Evolutionary conservation across 2,888 invertebrate genomes (phyloP).

Genomic region (Eupithecia abbreviata): DNA sequence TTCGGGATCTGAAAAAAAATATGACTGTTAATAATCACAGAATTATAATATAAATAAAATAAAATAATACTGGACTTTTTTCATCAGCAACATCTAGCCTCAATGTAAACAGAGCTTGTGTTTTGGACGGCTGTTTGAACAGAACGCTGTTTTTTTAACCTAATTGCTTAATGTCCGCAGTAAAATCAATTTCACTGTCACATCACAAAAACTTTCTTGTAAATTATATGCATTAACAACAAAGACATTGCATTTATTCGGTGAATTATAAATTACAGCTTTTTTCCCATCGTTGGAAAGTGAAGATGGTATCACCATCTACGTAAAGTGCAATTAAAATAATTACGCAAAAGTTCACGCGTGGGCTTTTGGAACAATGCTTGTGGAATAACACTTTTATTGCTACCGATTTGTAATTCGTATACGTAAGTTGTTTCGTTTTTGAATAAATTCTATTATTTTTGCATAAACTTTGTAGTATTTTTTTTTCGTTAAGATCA

Average conservation of each 20-base stretch:
- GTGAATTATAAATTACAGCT: slow-evolving; percentile 23
- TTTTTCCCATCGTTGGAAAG: slow-evolving; percentile 47
- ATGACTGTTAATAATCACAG: not conserved
- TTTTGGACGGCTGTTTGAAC: not conserved
- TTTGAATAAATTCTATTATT: not conserved
- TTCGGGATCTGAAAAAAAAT: slow-evolving; percentile 22
- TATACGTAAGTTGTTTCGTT: slow-evolving; percentile 13
- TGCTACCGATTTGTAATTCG: slow-evolving; percentile 11
- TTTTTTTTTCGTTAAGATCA: too few relatives aligned
- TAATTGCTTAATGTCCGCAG: not conserved
- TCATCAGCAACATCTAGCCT: not conserved
- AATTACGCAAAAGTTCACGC: slow-evolving; percentile 46
- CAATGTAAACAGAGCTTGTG: not conserved
- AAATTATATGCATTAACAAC: slow-evolving; percentile 31
- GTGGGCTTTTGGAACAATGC: slow-evolving; percentile 36
- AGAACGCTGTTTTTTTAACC: not conserved
- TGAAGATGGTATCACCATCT: slow-evolving; percentile 35
- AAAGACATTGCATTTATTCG: slow-evolving; percentile 32
- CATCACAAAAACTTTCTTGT: slow-evolving; percentile 13
- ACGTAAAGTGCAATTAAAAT: slow-evolving; percentile 46
- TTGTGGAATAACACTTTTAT: slow-evolving; percentile 10
- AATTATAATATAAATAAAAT: not conserved
- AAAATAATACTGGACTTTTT: not conserved
- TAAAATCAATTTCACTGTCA: slow-evolving; percentile 1
- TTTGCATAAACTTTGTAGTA: not conserved